phyloP scores from a whole-genome alignment of 2,113 vertebrate genomes.

The Poeciliopsis prolifica region DNA sequence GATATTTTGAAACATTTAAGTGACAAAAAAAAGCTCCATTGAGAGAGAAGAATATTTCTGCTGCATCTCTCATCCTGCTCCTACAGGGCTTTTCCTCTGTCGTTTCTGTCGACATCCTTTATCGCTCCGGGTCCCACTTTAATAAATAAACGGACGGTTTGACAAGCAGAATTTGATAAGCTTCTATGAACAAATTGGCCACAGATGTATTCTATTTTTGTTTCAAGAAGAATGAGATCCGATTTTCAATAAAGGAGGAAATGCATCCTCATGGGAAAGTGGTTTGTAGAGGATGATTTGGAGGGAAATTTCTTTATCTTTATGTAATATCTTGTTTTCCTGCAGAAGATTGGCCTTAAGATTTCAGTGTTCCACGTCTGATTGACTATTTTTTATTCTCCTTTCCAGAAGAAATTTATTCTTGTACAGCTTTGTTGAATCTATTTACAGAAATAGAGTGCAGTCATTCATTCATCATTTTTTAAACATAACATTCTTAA shows the following conservation, averaged over 20 bases:
- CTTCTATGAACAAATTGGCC: constrained; percentile 11
- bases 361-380: background rate
- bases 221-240: background rate
- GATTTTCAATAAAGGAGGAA: constrained; percentile 18
- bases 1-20: background rate
- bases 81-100: background rate
- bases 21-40: background rate
- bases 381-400: too few relatives aligned
- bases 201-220: constrained; percentile 21
- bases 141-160: background rate
- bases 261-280: constrained; percentile 19
- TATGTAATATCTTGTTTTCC: background rate
- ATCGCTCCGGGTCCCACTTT: background rate
- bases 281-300: background rate
- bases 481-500: background rate
- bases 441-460: background rate
- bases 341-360: background rate
- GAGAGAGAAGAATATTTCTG: background rate
- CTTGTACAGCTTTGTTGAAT: background rate
- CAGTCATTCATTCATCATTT: background rate
- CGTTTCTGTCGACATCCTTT: background rate
- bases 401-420: background rate
- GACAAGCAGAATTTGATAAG: background rate
- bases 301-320: background rate
- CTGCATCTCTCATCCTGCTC: background rate